These are phyloP conservation scores for Thamnophis elegans DNA, from an alignment of 2,797 vertebrate species.

Conservation along the genomic window DNA sequence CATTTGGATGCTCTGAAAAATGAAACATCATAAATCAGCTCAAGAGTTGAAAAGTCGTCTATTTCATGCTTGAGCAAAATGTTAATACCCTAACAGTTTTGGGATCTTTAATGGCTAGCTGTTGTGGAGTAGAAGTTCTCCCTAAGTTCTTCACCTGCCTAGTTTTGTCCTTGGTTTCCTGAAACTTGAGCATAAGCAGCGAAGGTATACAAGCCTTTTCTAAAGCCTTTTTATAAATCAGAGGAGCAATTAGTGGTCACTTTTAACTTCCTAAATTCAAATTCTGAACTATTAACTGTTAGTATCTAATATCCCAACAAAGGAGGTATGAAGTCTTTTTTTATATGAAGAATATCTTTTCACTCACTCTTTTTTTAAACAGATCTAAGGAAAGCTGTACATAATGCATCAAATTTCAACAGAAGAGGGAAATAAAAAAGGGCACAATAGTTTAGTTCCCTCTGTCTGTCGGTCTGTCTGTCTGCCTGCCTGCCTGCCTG, in stretches of 20 bases:
- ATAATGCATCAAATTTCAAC: not conserved
- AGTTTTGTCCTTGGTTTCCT: constrained; percentile 44
- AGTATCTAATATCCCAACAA: constrained; percentile 64
- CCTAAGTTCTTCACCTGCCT: constrained; percentile 41
- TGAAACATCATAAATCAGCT: not conserved
- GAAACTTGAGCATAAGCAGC: constrained; percentile 44
- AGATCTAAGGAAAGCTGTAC: constrained; percentile 13
- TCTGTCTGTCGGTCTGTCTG: too few species aligned
- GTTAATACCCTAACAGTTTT: not conserved
- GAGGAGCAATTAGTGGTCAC: constrained; percentile 50
- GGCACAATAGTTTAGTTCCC: too few species aligned
- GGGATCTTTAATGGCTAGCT: not conserved
- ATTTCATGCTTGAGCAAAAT: not conserved
- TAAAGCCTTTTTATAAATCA: constrained; percentile 55
- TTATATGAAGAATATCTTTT: constrained; percentile 51
- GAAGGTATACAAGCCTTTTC: constrained; percentile 41
- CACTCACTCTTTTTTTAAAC: not conserved
- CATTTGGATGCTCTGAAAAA: not conserved
- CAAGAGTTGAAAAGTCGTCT: not conserved
- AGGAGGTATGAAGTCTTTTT: constrained; percentile 54
- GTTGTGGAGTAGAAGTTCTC: not conserved
- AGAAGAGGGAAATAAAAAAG: too few species aligned
- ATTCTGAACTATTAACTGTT: constrained; percentile 58
- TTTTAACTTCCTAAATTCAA: constrained; percentile 60
- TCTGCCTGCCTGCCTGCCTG: too few species aligned